Conservation (phyloP, 2,797 vertebrate genomes). For the Rhinogobio ventralis region DNA sequence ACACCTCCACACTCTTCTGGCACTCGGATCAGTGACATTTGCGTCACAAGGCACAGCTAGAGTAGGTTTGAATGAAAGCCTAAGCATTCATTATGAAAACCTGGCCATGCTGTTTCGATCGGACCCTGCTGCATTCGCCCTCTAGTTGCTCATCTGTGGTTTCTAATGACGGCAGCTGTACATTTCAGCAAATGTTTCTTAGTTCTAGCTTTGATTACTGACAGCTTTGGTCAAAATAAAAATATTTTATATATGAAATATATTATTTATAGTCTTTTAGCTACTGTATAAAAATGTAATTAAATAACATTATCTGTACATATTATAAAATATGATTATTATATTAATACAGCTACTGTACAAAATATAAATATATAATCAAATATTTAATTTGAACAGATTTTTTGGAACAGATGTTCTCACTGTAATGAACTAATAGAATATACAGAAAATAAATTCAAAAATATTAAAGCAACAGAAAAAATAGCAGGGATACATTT, state of each 20-base stretch:
- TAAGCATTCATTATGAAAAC: conserved; percentile 36
- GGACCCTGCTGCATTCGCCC: conserved; percentile 21
- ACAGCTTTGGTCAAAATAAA: conserved; percentile 17
- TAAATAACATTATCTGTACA: neutral
- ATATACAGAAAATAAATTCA: neutral
- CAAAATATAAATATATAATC: neutral
- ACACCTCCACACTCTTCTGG: conserved; percentile 57
- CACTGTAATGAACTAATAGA: neutral
- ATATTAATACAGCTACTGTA: neutral
- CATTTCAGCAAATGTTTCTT: conserved; percentile 1
- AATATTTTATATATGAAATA: no score
- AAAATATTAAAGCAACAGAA: neutral
- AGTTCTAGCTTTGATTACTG: conserved; percentile 1
- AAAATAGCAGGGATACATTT: neutral
- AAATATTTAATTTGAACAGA: neutral
- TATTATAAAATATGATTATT: neutral
- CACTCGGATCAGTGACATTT: conserved; percentile 54
- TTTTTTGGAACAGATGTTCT: neutral
- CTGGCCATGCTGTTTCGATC: conserved; percentile 34
- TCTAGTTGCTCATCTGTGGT: conserved; percentile 15
- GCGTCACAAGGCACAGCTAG: conserved; percentile 52
- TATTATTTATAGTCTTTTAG: conserved; percentile 7
- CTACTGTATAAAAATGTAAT: conserved; percentile 6
- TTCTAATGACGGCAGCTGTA: neutral
- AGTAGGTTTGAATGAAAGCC: conserved; percentile 44